Base-by-base conservation (phyloP, 2,113 vertebrate species). In the Cranoglanis bouderius region DNA sequence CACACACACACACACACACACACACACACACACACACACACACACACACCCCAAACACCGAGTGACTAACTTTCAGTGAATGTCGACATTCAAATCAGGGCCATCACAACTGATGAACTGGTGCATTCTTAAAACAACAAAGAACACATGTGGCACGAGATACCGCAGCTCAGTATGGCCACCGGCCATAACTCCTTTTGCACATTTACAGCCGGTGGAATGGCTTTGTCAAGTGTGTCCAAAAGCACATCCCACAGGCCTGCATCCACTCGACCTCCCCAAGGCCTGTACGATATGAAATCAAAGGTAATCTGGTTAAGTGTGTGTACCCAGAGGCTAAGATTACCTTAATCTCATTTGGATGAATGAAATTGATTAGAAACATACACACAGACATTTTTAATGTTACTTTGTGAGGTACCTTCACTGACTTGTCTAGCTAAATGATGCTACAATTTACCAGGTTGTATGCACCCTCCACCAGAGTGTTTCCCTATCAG, bases 291-390 rank as follows among this genome's bases (percentile, higher is more conserved):
- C 46, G 46, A 85, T 70, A 70, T 89, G 75, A 85, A 89, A 89
- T 89, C 88, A 89, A 89, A 81, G 72, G 26, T 89, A 89, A 89
- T 85, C 88, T 85, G 74, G 59, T 89, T 85, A 89, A 85, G 88
- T 89, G 72, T 85, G 74, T 78, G 40, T 85, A 74, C 74, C 72
- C 83, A 65, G 46, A 85, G 74, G 83, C 83, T 89, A 85, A 80
- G 88, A 85, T 89, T 89, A 89, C 75, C 46, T 70, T 85, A 89
- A 89, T 85, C 88, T 70, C 10, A 65, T 89, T 85, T 89, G 59
- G 84, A 85, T 81, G 74, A 38, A 89, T 61, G 75, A 85, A 89
- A 81, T 65, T 85, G 59, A 89, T 89, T 85, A 49, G 26, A 78
- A n/a, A 78, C 75, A 46, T 63, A 89, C 46, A 59, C 53, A 63